Base-by-base conservation (phyloP, 2,113 vertebrate species). In the Tapirus terrestris region DNA sequence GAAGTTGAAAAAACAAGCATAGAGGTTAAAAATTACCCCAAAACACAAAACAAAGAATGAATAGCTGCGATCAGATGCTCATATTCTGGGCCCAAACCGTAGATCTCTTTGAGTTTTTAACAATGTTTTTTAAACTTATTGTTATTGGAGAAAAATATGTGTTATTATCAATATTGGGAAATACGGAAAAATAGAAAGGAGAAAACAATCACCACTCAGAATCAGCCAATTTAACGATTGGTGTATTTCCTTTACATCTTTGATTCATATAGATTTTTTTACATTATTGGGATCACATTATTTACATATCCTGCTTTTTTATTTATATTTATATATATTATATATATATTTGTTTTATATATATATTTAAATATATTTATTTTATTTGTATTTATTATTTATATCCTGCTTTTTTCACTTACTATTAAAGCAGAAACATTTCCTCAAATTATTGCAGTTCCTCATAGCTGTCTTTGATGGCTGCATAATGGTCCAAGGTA, bases 61-160 rank as follows among this genome's bases (percentile, higher is more conserved):
- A 67, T 65, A 51, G 20, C n/a, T 72, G 14, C 23, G 29, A 85
- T 81, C 60, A 23, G 18, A 80, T 88, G 45, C 29, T 75, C 27
- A 18, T 73, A 79, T 70, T 80, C 81, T 72, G 51, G 29, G 45
- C 45, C 88, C 48, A 91, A 95, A 39, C 36, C 63, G 21, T 45
- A 68, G 61, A 73, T 75, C 29, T 97, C 39, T 61, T 82, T 89
- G 68, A 48, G 2, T 77, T 96, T 89, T 70, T 73, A 93, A 61
- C 29, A 68, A 61, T 84, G 63, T 23, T 82, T 88, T 83, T 88
- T 31, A 84, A 95, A 76, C 7, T 72, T 85, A 82, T 1, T 87
- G 53, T 72, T 90, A 72, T 81, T 88, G 84, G 77, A 73, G 61
- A 91, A 91, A 90, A 96, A 73, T n/a, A 89, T 6, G 60, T 39